phyloP scores from a whole-genome alignment of 2,797 vertebrate genomes.

The Melanotaenia trifasciata region DNA sequence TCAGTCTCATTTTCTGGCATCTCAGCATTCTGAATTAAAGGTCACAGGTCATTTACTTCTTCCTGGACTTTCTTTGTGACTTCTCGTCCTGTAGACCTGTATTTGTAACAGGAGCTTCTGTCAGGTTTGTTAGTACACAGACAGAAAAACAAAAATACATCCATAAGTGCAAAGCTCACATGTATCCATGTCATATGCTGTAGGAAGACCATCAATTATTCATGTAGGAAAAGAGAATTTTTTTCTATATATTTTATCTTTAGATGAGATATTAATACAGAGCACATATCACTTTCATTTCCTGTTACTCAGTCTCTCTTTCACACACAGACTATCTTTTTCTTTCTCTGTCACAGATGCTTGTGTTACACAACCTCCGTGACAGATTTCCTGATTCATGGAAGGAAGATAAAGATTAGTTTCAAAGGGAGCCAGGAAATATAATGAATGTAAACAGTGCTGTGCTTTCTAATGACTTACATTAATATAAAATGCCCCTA shows the following conservation, averaged over 20 bases:
- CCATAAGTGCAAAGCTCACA: conserved; percentile 24
- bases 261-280: conserved; percentile 61
- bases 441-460: conserved; percentile 56
- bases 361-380: conserved; percentile 52
- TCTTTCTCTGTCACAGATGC: conserved; percentile 33
- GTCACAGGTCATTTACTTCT: conserved; percentile 51
- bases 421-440: conserved; percentile 46
- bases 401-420: conserved; percentile 47
- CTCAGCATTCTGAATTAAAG: conserved; percentile 57
- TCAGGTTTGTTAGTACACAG: conserved; percentile 29
- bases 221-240: conserved; percentile 63
- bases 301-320: conserved; percentile 30
- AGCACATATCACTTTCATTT: conserved; percentile 57
- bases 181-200: conserved; percentile 69
- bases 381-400: conserved; percentile 62
- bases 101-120: conserved; percentile 57
- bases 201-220: conserved; percentile 78
- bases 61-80: conserved; percentile 37
- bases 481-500: conserved; percentile 45
- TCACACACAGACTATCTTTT: conserved; percentile 1
- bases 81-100: conserved; percentile 42
- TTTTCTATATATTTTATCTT: conserved; percentile 64
- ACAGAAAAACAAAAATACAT: conserved; percentile 4
- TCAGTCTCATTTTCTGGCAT: conserved; percentile 56
- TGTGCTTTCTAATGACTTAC: conserved; percentile 49